A percentile compares a stretch with the other conserved stretches of the same genome.
Conservation (phyloP, 2,113 vertebrate genomes). For the Sclerurus mexicanus region DNA sequence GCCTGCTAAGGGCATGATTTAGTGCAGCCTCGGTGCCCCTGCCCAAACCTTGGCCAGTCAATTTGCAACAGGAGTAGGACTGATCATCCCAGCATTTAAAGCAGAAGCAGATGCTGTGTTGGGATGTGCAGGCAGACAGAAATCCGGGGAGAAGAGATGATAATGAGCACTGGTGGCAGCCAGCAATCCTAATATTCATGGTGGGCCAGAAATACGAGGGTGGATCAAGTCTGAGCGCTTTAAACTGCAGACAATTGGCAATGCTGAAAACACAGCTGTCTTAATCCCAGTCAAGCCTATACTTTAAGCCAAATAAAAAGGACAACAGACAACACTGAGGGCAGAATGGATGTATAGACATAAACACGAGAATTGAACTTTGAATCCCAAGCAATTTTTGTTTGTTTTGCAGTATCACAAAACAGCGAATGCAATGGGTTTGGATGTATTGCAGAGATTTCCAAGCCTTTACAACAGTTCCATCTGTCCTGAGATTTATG, state of each 20-base stretch:
- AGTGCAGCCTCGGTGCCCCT: background rate
- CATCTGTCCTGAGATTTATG: constrained; percentile 18
- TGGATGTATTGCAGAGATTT: background rate
- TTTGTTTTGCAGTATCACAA: background rate
- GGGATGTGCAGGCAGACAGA: background rate
- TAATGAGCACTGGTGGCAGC: background rate
- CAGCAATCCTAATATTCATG: background rate
- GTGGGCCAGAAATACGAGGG: background rate
- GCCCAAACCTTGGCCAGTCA: background rate
- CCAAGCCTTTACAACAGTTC: background rate
- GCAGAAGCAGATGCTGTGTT: background rate
- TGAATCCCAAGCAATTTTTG: background rate
- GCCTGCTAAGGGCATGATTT: background rate
- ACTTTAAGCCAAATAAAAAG: constrained; percentile 40
- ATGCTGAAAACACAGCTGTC: constrained; percentile 48
- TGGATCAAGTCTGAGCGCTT: background rate
- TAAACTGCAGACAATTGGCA: background rate
- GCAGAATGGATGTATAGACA: constrained; percentile 25
- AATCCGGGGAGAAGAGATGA: background rate
- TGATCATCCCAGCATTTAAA: background rate
- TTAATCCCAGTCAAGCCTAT: constrained; percentile 2
- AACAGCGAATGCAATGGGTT: background rate
- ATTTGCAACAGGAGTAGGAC: background rate
- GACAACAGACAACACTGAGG: constrained; percentile 26
- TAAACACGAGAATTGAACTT: constrained; percentile 6